Evolutionary conservation across 2,888 invertebrate species (phyloP).

Genomic region (Oscheius sp.): DNA sequence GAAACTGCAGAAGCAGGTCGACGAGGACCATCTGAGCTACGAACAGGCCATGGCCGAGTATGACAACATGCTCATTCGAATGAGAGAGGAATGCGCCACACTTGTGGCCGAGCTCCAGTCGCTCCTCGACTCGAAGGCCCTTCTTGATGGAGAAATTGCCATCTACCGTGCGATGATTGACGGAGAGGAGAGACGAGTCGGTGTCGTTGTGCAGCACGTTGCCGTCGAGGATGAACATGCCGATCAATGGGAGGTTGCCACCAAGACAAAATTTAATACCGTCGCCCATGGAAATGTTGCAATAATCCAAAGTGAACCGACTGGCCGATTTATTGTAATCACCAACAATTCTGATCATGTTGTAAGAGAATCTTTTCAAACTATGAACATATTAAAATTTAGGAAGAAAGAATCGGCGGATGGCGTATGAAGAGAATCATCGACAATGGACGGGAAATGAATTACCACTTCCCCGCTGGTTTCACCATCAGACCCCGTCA

Average conservation of each 20-base stretch:
- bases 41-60: constrained; percentile 72
- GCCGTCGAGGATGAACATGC: constrained; percentile 46
- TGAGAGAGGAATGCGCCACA: constrained; percentile 73
- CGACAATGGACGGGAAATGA: constrained; percentile 17
- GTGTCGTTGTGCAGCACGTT: constrained; percentile 39
- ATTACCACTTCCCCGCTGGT: constrained; percentile 26
- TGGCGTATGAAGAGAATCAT: constrained; percentile 23
- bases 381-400: not conserved
- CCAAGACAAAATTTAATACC: constrained; percentile 44
- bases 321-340: constrained; percentile 75
- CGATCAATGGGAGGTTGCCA: constrained; percentile 39
- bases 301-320: constrained; percentile 75
- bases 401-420: constrained; percentile 28
- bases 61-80: constrained; percentile 72
- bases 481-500: constrained; percentile 6
- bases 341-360: constrained; percentile 75
- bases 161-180: constrained; percentile 77
- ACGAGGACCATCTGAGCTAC: constrained; percentile 74
- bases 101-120: constrained; percentile 72
- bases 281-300: constrained; percentile 71
- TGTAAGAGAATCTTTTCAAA: constrained; percentile 25
- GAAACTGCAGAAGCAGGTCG: constrained; percentile 75
- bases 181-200: constrained; percentile 75
- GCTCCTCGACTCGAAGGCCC: constrained; percentile 76
- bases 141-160: constrained; percentile 77